These are phyloP conservation scores for Taurulus bubalis DNA, from an alignment of 2,113 vertebrate species.

Conservation along the genomic window DNA sequence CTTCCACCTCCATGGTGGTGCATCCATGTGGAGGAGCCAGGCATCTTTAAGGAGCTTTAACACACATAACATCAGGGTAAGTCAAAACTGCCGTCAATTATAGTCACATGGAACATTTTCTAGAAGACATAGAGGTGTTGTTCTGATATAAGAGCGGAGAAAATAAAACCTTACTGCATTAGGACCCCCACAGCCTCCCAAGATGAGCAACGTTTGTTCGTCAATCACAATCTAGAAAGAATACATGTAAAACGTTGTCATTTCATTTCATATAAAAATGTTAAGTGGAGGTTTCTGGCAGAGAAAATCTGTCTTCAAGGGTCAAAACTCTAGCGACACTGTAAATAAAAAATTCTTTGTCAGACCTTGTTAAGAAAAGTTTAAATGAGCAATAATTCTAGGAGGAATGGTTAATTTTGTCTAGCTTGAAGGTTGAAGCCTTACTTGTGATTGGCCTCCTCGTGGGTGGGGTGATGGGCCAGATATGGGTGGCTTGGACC, in stretches of 20 bases:
- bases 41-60: constrained; percentile 95
- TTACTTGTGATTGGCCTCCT: constrained; percentile 97
- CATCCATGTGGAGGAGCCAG: constrained; percentile 93
- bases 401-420: neutral
- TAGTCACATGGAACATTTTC: neutral
- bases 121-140: neutral
- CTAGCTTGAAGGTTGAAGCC: neutral
- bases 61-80: constrained; percentile 5
- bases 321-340: neutral
- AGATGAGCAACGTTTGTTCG: constrained; percentile 91
- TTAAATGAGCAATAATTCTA: neutral
- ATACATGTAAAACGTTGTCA: neutral
- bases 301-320: neutral
- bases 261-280: neutral
- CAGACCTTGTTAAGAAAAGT: neutral
- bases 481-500: constrained; percentile 93
- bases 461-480: constrained; percentile 92
- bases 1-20: constrained; percentile 91
- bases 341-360: neutral
- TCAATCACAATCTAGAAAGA: constrained; percentile 92
- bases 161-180: constrained; percentile 90
- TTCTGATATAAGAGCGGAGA: neutral
- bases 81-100: neutral
- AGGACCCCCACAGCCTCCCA: constrained; percentile 97
- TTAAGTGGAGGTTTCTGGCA: neutral